Percentiles rank a stretch among this genome's conserved stretches.
Conservation (phyloP, 2,888 invertebrate species). For the Mantis religiosa region DNA sequence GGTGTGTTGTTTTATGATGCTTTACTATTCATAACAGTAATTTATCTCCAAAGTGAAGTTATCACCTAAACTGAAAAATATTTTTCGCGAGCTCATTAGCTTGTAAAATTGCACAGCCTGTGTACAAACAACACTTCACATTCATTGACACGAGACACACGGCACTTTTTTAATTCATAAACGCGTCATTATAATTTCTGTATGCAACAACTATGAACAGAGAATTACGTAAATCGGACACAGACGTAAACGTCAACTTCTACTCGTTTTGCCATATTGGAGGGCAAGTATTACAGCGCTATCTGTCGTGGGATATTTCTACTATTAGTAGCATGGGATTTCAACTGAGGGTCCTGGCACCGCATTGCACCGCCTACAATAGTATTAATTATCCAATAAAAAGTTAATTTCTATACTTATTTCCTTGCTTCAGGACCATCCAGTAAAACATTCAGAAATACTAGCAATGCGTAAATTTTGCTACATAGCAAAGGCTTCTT, state of each 20-base stretch:
- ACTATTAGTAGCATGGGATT: background rate
- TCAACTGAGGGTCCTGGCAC: background rate
- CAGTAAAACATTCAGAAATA: too few species aligned
- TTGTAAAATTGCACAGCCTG: background rate
- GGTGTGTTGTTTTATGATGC: background rate
- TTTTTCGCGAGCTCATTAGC: conserved; percentile 9
- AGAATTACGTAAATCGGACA: conserved; percentile 10
- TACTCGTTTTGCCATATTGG: conserved; percentile 6
- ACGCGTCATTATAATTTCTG: background rate
- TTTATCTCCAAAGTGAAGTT: background rate
- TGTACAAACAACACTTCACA: background rate
- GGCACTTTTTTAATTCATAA: background rate
- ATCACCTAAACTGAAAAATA: background rate
- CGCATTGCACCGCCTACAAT: background rate
- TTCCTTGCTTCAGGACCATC: too few species aligned
- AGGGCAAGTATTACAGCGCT: background rate
- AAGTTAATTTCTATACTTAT: background rate
- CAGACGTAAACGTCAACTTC: conserved; percentile 2
- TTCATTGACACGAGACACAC: background rate
- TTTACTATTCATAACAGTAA: conserved; percentile 10
- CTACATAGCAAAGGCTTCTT: background rate
- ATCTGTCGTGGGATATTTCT: background rate
- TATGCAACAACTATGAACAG: background rate
- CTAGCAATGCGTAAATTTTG: background rate
- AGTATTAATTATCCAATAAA: background rate